Evolutionary conservation across 2,888 invertebrate genomes (phyloP), one percentile per base, ranked within the genome.

Genomic region (Drosophila pegasa): DNA sequence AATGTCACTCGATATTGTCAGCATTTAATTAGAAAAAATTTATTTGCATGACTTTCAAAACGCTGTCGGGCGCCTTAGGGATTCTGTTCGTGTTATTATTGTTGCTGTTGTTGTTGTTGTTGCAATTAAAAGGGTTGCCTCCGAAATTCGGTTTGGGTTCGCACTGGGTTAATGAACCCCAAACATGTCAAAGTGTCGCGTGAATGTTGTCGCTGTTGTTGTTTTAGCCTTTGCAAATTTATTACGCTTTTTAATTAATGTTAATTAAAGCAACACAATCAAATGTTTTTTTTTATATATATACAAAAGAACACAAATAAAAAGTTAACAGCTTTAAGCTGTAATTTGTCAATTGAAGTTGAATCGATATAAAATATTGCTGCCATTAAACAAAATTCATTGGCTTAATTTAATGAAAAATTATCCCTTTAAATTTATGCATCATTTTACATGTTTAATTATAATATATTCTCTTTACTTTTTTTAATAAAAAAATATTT

Each of bases 1-100:
- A 74, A 64, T 64, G 68, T 66, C 67, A 70, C 57, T 78, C 64
- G 67, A 72, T 72, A 75, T 70, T 78, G 80, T 78, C 71, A 66
- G 78, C 71, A 71, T 80, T 80, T 80, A 80, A 80, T 80, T 80
- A 78, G 66, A 65, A 75, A 69, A 78, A 81, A 81, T 79, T 65
- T 71, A 78, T 81, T 81, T 78, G 70, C 75, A 79, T 81, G 81
- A 81, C 77, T 75, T 74, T 71, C 50, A 70, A 78, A 71, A 58
- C 48, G 63, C 56, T 54, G 59, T 61, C 33, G 31, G 41, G 51
- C 37, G 60, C 71, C 65, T 54, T 8, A 25, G 66, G 78, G 41
- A 57, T 33, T 69, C 51, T 16, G 35, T 50, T 20, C 10, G 20
- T 35, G 50, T 48, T 37, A 2, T 48, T 31, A 18, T 16, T 25